These are phyloP conservation scores for Pampus argenteus DNA, from an alignment of 2,797 vertebrate genomes.

Conservation along the genomic window DNA sequence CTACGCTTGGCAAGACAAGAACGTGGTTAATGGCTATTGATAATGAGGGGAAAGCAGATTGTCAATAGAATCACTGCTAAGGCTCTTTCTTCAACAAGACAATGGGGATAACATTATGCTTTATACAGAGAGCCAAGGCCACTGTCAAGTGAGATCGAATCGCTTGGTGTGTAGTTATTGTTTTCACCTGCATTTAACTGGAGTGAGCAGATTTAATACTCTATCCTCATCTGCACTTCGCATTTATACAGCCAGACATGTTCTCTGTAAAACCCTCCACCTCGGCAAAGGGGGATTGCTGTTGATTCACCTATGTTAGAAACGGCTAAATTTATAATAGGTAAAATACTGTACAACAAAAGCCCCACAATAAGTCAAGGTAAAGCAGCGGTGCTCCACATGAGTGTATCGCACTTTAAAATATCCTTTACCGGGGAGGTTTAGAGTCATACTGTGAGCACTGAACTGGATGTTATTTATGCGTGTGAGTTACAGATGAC, in stretches of 20 bases:
- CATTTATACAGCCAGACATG: background rate
- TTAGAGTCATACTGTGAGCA: background rate
- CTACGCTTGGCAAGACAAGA: slow-evolving; percentile 58
- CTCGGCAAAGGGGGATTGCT: background rate
- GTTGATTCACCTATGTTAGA: background rate
- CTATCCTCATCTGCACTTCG: background rate
- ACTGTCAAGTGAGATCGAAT: slow-evolving; percentile 29
- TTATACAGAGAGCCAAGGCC: slow-evolving; percentile 19
- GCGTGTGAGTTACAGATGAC: background rate
- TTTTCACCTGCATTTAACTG: slow-evolving; percentile 27
- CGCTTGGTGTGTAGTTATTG: slow-evolving; percentile 1
- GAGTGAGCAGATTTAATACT: slow-evolving; percentile 15
- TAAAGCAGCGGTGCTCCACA: background rate
- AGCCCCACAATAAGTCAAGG: background rate
- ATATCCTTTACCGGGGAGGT: background rate
- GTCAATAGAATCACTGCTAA: slow-evolving; percentile 59
- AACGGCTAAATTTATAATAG: background rate
- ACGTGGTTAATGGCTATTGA: slow-evolving; percentile 77
- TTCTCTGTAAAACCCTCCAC: background rate
- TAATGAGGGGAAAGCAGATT: slow-evolving; percentile 64
- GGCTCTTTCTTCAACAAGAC: slow-evolving; percentile 48
- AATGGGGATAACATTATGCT: slow-evolving; percentile 40
- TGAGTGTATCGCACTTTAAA: background rate
- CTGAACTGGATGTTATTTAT: background rate
- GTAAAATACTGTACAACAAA: slow-evolving; percentile 1